Conservation (phyloP, 2,113 vertebrate genomes). For the Helogale parvula region DNA sequence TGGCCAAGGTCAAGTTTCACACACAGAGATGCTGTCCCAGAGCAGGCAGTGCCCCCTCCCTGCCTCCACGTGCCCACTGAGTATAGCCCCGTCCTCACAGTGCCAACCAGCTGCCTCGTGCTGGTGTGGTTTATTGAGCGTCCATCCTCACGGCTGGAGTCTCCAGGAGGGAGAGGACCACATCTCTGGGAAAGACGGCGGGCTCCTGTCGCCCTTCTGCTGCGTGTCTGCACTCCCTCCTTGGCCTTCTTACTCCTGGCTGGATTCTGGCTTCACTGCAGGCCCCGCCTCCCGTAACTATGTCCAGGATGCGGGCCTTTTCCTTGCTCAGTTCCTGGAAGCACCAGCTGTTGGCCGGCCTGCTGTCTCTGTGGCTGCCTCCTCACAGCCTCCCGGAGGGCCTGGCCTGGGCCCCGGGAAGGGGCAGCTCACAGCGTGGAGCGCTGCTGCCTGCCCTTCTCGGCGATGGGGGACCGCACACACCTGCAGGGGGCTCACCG, state of each 20-base stretch:
- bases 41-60: not conserved
- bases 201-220: not conserved
- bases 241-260: not conserved
- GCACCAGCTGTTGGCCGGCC: not conserved
- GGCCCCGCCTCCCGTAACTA: rapidly evolving
- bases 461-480: not conserved
- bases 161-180: not conserved
- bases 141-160: not conserved
- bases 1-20: not conserved
- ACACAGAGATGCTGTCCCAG: not conserved
- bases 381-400: rapidly evolving
- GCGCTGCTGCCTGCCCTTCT: no score
- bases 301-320: not conserved
- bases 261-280: not conserved
- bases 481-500: no score
- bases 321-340: not conserved
- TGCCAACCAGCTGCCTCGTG: no score
- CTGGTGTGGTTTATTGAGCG: not conserved
- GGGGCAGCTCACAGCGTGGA: not conserved
- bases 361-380: not conserved
- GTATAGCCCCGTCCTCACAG: not conserved
- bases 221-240: rapidly evolving
- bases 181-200: rapidly evolving
- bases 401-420: not conserved
- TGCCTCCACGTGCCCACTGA: rapidly evolving